Conservation (phyloP, 2,113 vertebrate species). For the Esox niger region DNA sequence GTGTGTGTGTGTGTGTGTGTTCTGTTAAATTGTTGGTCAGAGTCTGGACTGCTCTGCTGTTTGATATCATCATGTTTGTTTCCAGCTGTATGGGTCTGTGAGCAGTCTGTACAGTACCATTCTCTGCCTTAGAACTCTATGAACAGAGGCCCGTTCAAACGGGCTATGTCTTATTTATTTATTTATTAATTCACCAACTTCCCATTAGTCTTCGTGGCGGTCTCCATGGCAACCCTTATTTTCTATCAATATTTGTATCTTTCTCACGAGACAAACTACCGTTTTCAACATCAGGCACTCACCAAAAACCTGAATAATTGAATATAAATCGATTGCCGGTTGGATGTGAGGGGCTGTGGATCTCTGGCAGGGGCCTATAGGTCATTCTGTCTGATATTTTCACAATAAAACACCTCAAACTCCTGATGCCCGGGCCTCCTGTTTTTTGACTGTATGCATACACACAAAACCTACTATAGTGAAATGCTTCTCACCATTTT, state of each 20-base stretch:
- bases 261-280: constrained; percentile 17
- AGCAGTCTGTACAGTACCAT: constrained; percentile 28
- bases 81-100: neutral
- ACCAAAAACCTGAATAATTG: constrained; percentile 35
- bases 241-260: constrained; percentile 32
- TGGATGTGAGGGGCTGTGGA: constrained; percentile 21
- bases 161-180: constrained; percentile 42
- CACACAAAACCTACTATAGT: neutral
- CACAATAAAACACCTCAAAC: constrained; percentile 57
- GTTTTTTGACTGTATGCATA: neutral
- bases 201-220: neutral
- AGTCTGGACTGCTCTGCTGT: neutral
- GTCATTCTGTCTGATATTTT: constrained; percentile 56
- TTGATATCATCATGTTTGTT: neutral
- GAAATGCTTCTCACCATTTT: too few species aligned
- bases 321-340: constrained; percentile 27
- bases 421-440: neutral
- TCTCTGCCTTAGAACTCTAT: constrained; percentile 34
- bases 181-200: constrained; percentile 52
- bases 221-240: constrained; percentile 54
- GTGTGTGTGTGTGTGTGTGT: constrained; percentile 3
- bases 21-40: neutral
- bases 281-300: constrained; percentile 21
- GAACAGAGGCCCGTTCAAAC: constrained; percentile 20
- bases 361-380: constrained; percentile 18